Evolutionary conservation across 2,888 invertebrate species (phyloP), one percentile per base, ranked within the genome.

Genomic region (Himalopsyche japonica): DNA sequence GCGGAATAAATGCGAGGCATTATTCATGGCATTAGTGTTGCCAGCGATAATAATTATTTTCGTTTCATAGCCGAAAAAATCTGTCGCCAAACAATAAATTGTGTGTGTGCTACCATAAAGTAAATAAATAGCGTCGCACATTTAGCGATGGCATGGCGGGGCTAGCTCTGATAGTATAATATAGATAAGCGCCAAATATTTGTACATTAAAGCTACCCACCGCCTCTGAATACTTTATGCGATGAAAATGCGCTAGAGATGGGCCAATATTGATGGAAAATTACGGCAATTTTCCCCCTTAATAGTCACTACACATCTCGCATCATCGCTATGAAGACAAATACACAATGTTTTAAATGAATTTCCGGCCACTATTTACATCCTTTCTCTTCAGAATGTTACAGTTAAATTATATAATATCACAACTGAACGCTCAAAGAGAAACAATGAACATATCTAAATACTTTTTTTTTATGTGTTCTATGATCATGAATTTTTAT

Each of bases 61-160:
- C 85, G 87, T 87, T 87, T 87, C 86, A 86, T 85, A 86, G 87
- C 87, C 86, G 87, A 87, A 87, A 87, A 87, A 87, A 87, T 87
- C 86, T 86, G 87, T 86, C 86, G 87, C 80, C 87, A 87, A 87
- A 87, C 87, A 87, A 87, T 87, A 87, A 87, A 87, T 87, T 87
- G 81, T 87, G 86, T 87, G 85, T 87, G 87, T 82, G 82, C 76
- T 84, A 84, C 85, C 85, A 83, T 84, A 84, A 87, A 84, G 83
- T 84, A 87, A 87, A 87, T 87, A 87, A 86, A 87, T 87, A 87
- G 27, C 43, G 57, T 85, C 83, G 83, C 84, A 81, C 82, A 76
- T 83, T 83, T 83, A 70, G 77, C 83, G 64, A 81, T 76, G 81
- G 47, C 79, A 78, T 81, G 80, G 79, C 81, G 57, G 57, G 43